These are phyloP conservation scores for Varanus salvator DNA, from an alignment of 2,113 vertebrate species.

Conservation along the genomic window DNA sequence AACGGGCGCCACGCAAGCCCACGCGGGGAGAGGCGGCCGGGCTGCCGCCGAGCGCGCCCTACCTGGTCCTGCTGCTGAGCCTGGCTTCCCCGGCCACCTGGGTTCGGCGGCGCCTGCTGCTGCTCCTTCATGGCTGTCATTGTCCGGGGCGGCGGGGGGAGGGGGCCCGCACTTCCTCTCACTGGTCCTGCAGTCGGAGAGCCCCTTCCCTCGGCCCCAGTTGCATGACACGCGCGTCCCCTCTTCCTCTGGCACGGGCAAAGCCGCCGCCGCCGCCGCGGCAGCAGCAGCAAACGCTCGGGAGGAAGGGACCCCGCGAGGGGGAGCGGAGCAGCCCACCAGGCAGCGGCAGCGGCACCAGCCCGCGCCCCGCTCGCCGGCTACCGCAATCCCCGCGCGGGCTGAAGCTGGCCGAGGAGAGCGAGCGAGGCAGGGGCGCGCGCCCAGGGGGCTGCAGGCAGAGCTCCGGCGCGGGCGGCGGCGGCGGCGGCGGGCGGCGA, in stretches of 20 bases:
- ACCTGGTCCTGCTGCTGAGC: conserved; percentile 84
- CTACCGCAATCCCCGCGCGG: conserved; percentile 28
- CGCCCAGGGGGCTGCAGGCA: background rate
- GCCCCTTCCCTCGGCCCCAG: conserved; percentile 66
- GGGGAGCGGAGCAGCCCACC: conserved; percentile 18
- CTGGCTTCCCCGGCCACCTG: conserved; percentile 78
- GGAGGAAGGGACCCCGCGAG: conserved; percentile 46
- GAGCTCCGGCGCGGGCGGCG: background rate
- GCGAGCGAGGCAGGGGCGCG: background rate
- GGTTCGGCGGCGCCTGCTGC: conserved; percentile 62
- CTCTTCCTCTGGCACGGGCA: conserved; percentile 44
- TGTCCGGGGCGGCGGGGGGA: conserved; percentile 59
- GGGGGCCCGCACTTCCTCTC: conserved; percentile 59
- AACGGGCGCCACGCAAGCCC: background rate
- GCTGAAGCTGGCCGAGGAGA: background rate
- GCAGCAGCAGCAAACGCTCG: conserved; percentile 24
- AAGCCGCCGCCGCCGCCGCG: conserved; percentile 5
- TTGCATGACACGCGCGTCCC: conserved; percentile 70
- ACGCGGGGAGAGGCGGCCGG: background rate
- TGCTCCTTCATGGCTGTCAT: conserved; percentile 92
- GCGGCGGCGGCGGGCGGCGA: background rate
- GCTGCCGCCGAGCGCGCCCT: conserved; percentile 45
- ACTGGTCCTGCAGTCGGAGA: conserved; percentile 70
- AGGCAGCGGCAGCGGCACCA: conserved; percentile 12
- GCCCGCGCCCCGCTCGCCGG: conserved; percentile 10